These are phyloP conservation scores for Probaryconus sp. DNA, from an alignment of 1,140 invertebrate species.

Conservation along the genomic window DNA sequence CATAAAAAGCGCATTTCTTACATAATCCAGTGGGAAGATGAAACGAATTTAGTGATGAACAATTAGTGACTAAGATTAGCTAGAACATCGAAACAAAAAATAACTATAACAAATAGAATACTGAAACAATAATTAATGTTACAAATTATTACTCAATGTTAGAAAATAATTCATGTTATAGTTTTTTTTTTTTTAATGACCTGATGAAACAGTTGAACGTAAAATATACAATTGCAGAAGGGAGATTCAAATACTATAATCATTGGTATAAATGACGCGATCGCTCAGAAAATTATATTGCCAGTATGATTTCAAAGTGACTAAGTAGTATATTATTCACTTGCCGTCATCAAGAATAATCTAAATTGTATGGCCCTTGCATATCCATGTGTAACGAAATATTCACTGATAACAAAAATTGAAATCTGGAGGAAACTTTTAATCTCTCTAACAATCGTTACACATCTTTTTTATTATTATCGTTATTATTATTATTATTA, in stretches of 20 bases:
- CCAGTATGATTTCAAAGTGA: slow-evolving; percentile 50
- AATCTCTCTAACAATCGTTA: too few relatives aligned
- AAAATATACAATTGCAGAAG: slow-evolving; percentile 40
- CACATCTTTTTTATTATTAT: too few relatives aligned
- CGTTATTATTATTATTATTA: too few relatives aligned
- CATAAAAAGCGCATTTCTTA: slow-evolving; percentile 21
- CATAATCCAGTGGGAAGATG: slow-evolving; percentile 14
- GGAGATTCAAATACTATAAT: slow-evolving; percentile 58
- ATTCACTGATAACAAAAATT: too few relatives aligned
- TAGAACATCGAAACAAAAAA: slow-evolving; percentile 3
- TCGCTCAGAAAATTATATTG: slow-evolving; percentile 50
- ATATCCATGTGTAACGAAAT: neutral
- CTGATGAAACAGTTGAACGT: slow-evolving; percentile 32
- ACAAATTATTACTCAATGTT: too few relatives aligned
- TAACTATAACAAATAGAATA: neutral
- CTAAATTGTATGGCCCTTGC: slow-evolving; percentile 48
- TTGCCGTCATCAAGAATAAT: slow-evolving; percentile 67
- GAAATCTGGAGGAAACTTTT: too few relatives aligned
- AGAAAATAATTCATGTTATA: too few relatives aligned
- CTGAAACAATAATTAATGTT: neutral
- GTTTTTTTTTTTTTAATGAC: too few relatives aligned
- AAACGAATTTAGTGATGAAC: slow-evolving; percentile 7
- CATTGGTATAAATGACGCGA: slow-evolving; percentile 60
- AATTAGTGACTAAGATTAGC: slow-evolving; percentile 15
- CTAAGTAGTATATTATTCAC: slow-evolving; percentile 70